These are phyloP conservation scores for Porphyrio hochstetteri DNA, from an alignment of 2,113 vertebrate genomes.

Conservation along the genomic window DNA sequence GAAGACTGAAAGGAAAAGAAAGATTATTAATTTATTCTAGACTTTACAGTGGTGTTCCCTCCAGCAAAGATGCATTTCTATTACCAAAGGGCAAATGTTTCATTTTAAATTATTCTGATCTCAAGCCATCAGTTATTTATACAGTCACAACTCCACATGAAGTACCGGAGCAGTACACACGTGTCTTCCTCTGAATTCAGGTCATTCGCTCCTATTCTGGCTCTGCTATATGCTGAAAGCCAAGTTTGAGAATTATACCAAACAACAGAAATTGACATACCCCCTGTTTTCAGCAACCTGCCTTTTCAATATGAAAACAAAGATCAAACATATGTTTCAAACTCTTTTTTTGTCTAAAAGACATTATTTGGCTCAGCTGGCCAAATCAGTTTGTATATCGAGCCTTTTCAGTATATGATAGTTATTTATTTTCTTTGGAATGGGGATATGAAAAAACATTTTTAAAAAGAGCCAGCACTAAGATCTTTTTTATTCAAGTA, in stretches of 20 bases:
- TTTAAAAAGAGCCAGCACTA: conserved; percentile 19
- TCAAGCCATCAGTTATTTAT: not conserved
- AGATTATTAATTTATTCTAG: not conserved
- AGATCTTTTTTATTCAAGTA: conserved; percentile 45
- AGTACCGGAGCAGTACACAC: not conserved
- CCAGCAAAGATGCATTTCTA: not conserved
- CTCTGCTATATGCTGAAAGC: not conserved
- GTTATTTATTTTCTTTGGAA: conserved; percentile 38
- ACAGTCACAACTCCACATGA: not conserved
- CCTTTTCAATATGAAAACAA: not conserved
- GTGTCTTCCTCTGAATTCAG: not conserved
- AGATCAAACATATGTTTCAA: conserved; percentile 22
- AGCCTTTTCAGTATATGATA: not conserved
- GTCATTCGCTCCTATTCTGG: not conserved
- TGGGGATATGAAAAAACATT: conserved; percentile 51
- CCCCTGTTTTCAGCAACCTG: not conserved
- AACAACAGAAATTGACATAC: not conserved
- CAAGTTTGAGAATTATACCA: not conserved
- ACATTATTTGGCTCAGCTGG: conserved; percentile 19
- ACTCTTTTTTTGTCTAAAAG: not conserved
- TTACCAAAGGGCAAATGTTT: not conserved
- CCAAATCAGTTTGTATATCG: conserved; percentile 9
- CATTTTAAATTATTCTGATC: not conserved
- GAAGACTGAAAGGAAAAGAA: not conserved
- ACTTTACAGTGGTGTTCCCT: not conserved